Evolutionary conservation across 2,888 invertebrate species (phyloP).

Genomic region (Nasonia oneida): DNA sequence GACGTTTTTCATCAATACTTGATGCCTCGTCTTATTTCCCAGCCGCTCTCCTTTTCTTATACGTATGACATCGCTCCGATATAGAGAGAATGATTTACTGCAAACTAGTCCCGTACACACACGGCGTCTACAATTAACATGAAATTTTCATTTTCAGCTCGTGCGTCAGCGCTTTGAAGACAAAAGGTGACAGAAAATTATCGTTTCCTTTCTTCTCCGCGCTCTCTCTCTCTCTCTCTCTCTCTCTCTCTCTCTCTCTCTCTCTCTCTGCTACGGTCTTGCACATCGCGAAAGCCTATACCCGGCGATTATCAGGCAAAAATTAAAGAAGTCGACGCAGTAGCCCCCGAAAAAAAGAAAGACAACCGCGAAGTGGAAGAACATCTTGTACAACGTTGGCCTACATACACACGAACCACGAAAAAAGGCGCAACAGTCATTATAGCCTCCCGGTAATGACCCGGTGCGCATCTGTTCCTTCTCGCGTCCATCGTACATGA

Average conservation of each 20-base stretch:
- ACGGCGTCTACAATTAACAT: not conserved
- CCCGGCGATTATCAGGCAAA: no score
- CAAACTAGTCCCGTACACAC: not conserved
- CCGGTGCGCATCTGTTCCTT: conserved; percentile 11
- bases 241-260: no score
- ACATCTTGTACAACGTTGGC: not conserved
- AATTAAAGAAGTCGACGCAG: no score
- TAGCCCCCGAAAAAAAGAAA: no score
- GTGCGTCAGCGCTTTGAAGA: not conserved
- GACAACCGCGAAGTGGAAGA: not conserved
- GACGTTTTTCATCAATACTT: not conserved
- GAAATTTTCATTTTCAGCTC: not conserved
- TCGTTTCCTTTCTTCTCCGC: no score
- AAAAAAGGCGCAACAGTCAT: conserved; percentile 35
- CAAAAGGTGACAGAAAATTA: not conserved
- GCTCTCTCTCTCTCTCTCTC: no score
- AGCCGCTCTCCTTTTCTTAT: not conserved
- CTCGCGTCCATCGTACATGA: not conserved
- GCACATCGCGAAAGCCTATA: no score
- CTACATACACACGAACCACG: conserved; percentile 24
- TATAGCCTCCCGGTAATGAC: not conserved
- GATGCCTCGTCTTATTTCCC: not conserved
- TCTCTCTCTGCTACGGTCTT: no score
- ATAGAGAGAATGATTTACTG: not conserved
- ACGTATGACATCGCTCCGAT: not conserved